Evolutionary conservation across 2,888 invertebrate species (phyloP), one percentile per base, ranked within the genome.

Genomic region (Panopea generosa): DNA sequence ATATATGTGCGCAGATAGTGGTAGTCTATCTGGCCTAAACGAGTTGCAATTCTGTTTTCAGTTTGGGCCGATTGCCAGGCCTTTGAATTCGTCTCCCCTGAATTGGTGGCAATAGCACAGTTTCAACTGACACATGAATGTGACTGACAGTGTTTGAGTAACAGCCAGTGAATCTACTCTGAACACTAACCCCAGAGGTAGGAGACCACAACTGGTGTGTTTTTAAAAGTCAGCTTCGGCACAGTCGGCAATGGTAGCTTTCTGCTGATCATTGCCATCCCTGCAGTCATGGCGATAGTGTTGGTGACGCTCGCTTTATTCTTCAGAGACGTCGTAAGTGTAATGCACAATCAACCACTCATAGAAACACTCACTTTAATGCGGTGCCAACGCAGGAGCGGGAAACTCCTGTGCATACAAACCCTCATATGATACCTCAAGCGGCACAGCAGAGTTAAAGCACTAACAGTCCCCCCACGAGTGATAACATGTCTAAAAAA

Each of bases 191-290:
- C n/a, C n/a, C n/a, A n/a, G n/a, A n/a, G n/a, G n/a, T n/a, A n/a
- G n/a, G n/a, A n/a, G n/a, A n/a, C n/a, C n/a, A n/a, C n/a, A n/a
- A n/a, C n/a, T n/a, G n/a, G n/a, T n/a, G n/a, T n/a, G n/a, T n/a
- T n/a, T n/a, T n/a, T n/a, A n/a, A n/a, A n/a, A n/a, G n/a, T n/a
- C n/a, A n/a, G n/a, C n/a, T n/a, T n/a, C n/a, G n/a, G n/a, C n/a
- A n/a, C 33, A 11, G 33, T 33, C 33, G 33, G 33, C 33, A 33
- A 33, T 11, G 33, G 33, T 56, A 88, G 87, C 70, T 79, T 90
- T 70, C 88, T 90, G n/a, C 78, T 90, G 26, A 86, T 89, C 67
- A 88, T 91, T 29, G 89, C 87, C 22, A 78, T 91, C 52, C 90
- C 91, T 9, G 84, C 89, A 2, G 86, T 86, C 56, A 77, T 89